These are phyloP conservation scores for Excalfactoria chinensis DNA, from an alignment of 2,113 vertebrate genomes.

Conservation along the genomic window DNA sequence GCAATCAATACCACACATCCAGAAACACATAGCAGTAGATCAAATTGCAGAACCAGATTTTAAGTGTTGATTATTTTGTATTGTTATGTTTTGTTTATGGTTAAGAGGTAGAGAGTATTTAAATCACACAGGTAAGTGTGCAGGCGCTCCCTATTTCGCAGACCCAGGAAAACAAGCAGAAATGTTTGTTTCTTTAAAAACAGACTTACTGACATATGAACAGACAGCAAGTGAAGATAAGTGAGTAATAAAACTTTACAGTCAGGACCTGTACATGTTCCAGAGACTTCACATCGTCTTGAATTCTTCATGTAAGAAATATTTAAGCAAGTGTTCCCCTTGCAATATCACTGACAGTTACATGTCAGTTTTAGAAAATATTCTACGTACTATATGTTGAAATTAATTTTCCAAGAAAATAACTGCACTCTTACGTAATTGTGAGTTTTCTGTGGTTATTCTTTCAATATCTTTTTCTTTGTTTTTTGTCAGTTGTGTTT, in stretches of 20 bases:
- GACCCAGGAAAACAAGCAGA: not conserved
- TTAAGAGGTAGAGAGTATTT: not conserved
- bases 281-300: not conserved
- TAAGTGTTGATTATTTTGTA: not conserved
- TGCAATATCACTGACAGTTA: not conserved
- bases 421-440: not conserved
- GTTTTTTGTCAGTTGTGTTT: not conserved
- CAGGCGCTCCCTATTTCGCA: not conserved
- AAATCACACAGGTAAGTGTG: not conserved
- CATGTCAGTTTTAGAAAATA: not conserved
- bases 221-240: not conserved
- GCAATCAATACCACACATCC: not conserved
- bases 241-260: not conserved
- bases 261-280: not conserved
- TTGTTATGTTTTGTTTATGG: not conserved
- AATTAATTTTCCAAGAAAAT: not conserved
- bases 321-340: not conserved
- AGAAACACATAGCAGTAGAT: not conserved
- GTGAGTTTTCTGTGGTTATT: not conserved
- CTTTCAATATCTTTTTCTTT: not conserved
- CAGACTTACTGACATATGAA: not conserved
- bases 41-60: not conserved
- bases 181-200: not conserved
- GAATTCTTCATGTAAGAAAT: not conserved
- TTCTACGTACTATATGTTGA: not conserved